phyloP scores from a whole-genome alignment of 2,888 invertebrate species.

The Melinaea marsaeus region DNA sequence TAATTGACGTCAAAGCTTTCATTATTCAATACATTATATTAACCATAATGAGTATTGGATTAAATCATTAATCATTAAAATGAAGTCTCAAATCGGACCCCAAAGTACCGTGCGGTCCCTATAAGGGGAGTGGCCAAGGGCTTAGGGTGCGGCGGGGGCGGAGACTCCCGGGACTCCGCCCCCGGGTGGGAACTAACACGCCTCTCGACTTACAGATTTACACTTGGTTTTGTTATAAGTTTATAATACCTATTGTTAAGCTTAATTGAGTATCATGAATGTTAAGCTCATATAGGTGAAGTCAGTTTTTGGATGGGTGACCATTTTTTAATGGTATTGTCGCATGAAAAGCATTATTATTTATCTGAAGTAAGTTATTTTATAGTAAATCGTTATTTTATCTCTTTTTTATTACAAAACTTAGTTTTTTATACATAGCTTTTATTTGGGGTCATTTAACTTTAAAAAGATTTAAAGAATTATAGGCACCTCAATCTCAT shows the following conservation, averaged over 20 bases:
- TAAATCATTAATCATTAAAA: background rate
- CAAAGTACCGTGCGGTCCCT: slow-evolving; percentile 14
- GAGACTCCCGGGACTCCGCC: slow-evolving; percentile 42
- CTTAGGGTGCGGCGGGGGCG: slow-evolving; percentile 45
- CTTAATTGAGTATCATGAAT: background rate
- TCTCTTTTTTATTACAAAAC: no score
- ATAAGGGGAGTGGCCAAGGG: slow-evolving; percentile 35
- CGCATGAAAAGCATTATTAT: no score
- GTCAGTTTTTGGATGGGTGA: background rate
- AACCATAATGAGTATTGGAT: background rate
- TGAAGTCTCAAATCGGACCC: background rate
- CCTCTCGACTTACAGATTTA: slow-evolving; percentile 35
- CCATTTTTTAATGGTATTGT: background rate
- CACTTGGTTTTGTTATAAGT: slow-evolving; percentile 8
- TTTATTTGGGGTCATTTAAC: no score
- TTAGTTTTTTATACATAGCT: no score
- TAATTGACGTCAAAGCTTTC: no score
- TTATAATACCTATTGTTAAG: slow-evolving; percentile 6
- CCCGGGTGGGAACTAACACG: slow-evolving; percentile 49
- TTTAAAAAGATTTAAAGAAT: no score
- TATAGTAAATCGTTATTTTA: no score
- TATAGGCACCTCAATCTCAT: no score
- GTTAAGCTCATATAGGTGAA: background rate
- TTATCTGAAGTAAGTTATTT: no score
- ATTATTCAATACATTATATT: background rate